Percentiles rank a stretch among this genome's conserved stretches.
phyloP scores from a whole-genome alignment of 1,140 invertebrate species.

The Drosophila seguyi region DNA sequence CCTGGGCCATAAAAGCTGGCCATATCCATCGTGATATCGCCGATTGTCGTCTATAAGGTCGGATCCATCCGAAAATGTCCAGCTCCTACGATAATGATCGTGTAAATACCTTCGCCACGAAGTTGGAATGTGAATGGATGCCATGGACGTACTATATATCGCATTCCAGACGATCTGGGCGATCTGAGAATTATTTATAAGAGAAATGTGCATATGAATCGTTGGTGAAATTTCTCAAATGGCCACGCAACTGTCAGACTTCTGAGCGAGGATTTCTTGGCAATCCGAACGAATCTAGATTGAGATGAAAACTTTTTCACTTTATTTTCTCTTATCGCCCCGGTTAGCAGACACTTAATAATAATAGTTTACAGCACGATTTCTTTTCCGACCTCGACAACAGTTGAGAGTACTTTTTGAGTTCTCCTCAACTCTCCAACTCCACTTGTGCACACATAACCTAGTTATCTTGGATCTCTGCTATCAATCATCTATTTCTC shows the following conservation, averaged over 20 bases:
- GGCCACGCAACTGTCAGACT: constrained; percentile 8
- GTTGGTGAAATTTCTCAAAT: constrained; percentile 18
- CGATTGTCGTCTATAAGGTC: constrained; percentile 30
- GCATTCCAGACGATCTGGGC: constrained; percentile 23
- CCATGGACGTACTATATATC: background rate
- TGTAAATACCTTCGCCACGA: constrained; percentile 36
- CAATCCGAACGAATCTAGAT: constrained; percentile 4
- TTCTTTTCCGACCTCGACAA: constrained; percentile 21
- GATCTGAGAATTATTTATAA: constrained; percentile 20
- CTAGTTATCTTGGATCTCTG: constrained; percentile 29
- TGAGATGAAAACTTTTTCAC: constrained; percentile 17
- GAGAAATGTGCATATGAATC: constrained; percentile 23
- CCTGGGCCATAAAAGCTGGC: constrained; percentile 69
- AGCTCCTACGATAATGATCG: constrained; percentile 30
- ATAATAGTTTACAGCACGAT: constrained; percentile 3
- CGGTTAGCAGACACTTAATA: background rate
- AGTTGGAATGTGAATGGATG: constrained; percentile 36
- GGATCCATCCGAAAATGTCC: constrained; percentile 34
- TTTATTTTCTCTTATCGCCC: constrained; percentile 10
- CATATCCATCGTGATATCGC: constrained; percentile 24
- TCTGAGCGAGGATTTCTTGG: constrained; percentile 26
- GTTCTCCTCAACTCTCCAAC: constrained; percentile 16
- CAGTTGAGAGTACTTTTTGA: background rate
- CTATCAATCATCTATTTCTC: constrained; percentile 29
- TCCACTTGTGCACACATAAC: constrained; percentile 20